Evolutionary conservation across 2,888 invertebrate genomes (phyloP).

Genomic region (Ecliptopera silaceata): DNA sequence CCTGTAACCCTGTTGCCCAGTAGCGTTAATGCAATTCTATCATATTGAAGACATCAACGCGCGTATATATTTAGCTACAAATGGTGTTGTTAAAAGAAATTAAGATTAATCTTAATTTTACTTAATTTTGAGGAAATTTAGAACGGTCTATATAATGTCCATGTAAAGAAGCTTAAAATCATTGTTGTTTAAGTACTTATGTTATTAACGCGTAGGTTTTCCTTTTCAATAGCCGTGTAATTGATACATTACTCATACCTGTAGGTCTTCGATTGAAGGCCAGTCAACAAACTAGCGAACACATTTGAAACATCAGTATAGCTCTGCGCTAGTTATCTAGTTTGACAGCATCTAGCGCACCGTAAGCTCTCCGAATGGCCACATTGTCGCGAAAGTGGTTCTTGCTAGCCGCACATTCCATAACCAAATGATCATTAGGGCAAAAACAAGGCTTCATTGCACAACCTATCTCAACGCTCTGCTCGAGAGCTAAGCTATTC

Average conservation of each 20-base stretch:
- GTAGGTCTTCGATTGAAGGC: slow-evolving; percentile 21
- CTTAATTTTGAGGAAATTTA: no score
- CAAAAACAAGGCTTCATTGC: slow-evolving; percentile 61
- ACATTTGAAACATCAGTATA: background rate
- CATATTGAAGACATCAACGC: slow-evolving; percentile 18
- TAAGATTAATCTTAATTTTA: no score
- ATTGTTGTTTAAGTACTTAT: no score
- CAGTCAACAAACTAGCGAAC: slow-evolving; percentile 13
- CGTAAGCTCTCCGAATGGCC: slow-evolving; percentile 55
- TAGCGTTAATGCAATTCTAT: slow-evolving; percentile 4
- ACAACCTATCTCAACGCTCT: slow-evolving; percentile 48
- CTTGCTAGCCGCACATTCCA: slow-evolving; percentile 60
- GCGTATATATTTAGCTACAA: slow-evolving; percentile 10
- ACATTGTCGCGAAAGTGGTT: slow-evolving; percentile 70
- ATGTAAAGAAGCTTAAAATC: no score
- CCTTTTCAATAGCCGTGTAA: slow-evolving; percentile 16
- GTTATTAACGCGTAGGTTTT: slow-evolving; percentile 11
- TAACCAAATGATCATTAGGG: slow-evolving; percentile 64
- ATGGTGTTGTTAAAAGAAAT: no score
- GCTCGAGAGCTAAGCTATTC: slow-evolving; percentile 14
- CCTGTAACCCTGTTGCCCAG: background rate
- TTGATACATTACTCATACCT: slow-evolving; percentile 17
- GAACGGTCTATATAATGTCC: no score
- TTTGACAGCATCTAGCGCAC: slow-evolving; percentile 56
- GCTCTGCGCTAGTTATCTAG: slow-evolving; percentile 39